Conservation (phyloP, 2,797 vertebrate genomes). For the Chelonia mydas region DNA sequence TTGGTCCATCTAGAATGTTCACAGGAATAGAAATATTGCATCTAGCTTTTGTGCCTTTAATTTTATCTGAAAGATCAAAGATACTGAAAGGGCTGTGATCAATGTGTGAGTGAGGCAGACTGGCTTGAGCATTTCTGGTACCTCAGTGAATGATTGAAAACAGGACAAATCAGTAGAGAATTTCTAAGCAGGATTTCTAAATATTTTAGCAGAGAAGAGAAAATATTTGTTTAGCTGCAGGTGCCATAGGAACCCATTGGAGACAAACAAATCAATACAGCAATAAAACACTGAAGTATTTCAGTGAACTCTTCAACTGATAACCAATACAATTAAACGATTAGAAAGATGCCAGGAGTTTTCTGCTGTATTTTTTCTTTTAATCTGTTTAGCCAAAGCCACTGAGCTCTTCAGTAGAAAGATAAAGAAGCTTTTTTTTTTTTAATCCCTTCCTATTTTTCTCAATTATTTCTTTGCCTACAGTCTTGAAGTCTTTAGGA, state of each 20-base stretch:
- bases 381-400: constrained; percentile 52
- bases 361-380: constrained; percentile 46
- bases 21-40: constrained; percentile 41
- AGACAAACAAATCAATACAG: constrained; percentile 73
- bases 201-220: constrained; percentile 67
- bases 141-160: constrained; percentile 71
- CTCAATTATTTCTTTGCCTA: neutral
- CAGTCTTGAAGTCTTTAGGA: neutral
- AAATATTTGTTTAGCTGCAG: constrained; percentile 77
- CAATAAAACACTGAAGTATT: constrained; percentile 70
- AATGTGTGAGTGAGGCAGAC: constrained; percentile 52
- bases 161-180: constrained; percentile 63
- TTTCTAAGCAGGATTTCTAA: constrained; percentile 70
- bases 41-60: constrained; percentile 57
- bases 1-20: constrained; percentile 37
- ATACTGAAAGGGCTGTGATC: constrained; percentile 39
- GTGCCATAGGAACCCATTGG: constrained; percentile 60
- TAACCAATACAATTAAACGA: constrained; percentile 56
- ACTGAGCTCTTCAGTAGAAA: constrained; percentile 16
- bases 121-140: constrained; percentile 41
- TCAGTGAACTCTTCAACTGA: constrained; percentile 64
- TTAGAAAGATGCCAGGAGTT: constrained; percentile 41
- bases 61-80: constrained; percentile 71
- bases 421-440: constrained; percentile 10
- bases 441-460: neutral